Evolutionary conservation across 2,888 invertebrate species (phyloP), one percentile per base, ranked within the genome.

Genomic region (Branchipolynoe longqiensis): DNA sequence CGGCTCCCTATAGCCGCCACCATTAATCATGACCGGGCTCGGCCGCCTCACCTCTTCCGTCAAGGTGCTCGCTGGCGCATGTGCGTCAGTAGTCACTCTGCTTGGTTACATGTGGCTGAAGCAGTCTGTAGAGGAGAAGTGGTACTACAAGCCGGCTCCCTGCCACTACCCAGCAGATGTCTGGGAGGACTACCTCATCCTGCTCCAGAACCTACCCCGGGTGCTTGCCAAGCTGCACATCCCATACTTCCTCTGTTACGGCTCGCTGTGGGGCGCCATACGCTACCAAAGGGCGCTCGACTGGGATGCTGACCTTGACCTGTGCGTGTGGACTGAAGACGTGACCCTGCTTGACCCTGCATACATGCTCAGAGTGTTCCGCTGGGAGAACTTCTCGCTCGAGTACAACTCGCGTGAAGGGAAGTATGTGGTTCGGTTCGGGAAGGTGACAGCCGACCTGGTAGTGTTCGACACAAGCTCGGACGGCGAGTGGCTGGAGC

Each of bases 261-360:
- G 95, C 40, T 94, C 95, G 14, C 93, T 95, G 1, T 95, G 95
- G 95, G 95, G 95, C 82, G 95, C 95, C 88, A 93, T 95, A 59
- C 93, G 95, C 86, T 91, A 94, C 59, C 94, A 94, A 6, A 92
- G 94, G 28, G 94, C 95, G n/a, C 91, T 95, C 12, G 95, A 95
- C 0, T 95, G 95, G 95, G 95, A 95, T 86, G 92, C 94, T 64
- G 94, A 94, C 89, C 92, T 95, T 12, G 95, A 95, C 87, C 90
- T 95, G 18, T 95, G 95, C 90, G 90, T 95, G 6, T 91, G 95
- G 28, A 94, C 94, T 89, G 94, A 94, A 87, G 95, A 95, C 89
- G 84, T 94, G 1, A 82, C 85, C 18, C 86, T 87, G 8, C 78
- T 91, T n/a, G 90, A 91, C 14, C 95, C 95, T 89, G 94, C 93